phyloP scores from a whole-genome alignment of 2,113 vertebrate species.

The Pygoscelis adeliae region DNA sequence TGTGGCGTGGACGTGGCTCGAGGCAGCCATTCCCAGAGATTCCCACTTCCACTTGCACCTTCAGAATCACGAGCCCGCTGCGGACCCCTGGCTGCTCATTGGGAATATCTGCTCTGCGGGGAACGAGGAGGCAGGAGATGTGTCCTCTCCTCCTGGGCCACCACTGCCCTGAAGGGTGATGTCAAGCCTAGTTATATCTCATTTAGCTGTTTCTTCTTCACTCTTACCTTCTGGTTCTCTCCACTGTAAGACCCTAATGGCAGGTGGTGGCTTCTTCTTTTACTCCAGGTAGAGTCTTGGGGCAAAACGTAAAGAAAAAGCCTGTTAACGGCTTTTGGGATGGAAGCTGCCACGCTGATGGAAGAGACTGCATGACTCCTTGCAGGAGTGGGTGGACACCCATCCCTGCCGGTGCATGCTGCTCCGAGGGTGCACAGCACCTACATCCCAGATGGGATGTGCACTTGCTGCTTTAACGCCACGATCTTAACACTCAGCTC shows the following conservation, averaged over 20 bases:
- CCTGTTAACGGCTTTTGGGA: neutral
- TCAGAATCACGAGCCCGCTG: fast-evolving
- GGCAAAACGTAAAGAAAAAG: neutral
- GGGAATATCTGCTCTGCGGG: neutral
- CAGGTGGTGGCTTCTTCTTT: neutral
- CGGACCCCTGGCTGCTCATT: neutral
- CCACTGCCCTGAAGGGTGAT: neutral
- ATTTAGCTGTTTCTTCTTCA: neutral
- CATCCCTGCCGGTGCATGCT: neutral
- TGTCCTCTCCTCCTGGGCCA: neutral
- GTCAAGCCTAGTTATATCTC: neutral
- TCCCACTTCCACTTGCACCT: neutral
- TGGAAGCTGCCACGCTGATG: neutral
- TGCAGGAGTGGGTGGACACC: neutral
- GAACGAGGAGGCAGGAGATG: neutral
- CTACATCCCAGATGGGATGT: neutral
- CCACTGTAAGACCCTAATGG: fast-evolving
- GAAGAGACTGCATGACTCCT: fast-evolving
- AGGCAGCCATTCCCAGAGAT: neutral
- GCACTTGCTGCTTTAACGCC: neutral
- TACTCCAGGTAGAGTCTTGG: fast-evolving
- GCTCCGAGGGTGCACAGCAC: neutral
- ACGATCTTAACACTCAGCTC: fast-evolving
- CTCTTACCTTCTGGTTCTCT: neutral
- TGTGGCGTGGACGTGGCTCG: fast-evolving